phyloP scores from a whole-genome alignment of 1,140 invertebrate genomes.

The Heliconius melpomene region DNA sequence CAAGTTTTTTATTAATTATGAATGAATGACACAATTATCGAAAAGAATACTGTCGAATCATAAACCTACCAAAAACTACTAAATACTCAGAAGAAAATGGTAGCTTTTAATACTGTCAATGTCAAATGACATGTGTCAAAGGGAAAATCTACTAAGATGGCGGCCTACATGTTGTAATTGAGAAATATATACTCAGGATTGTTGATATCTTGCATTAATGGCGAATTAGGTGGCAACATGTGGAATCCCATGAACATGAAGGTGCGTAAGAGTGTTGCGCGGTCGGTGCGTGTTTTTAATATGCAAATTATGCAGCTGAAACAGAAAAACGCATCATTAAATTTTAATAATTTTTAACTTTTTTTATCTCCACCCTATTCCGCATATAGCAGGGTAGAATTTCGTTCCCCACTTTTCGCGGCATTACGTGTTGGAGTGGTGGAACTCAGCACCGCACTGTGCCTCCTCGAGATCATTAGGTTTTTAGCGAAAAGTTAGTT shows the following conservation, averaged over 20 bases:
- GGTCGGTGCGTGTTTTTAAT: slow-evolving; percentile 91
- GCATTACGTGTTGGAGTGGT: too few relatives aligned
- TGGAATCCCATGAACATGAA: slow-evolving; percentile 98
- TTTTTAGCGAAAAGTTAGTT: too few relatives aligned
- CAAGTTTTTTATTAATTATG: background rate
- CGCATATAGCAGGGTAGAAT: too few relatives aligned
- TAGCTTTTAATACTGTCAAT: slow-evolving; percentile 13
- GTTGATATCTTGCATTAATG: slow-evolving; percentile 84
- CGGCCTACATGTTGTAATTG: slow-evolving; percentile 89
- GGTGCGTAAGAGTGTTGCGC: slow-evolving; percentile 92
- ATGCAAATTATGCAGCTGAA: slow-evolving; percentile 86
- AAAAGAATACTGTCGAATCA: slow-evolving; percentile 14
- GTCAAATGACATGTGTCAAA: background rate
- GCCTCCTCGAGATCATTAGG: too few relatives aligned
- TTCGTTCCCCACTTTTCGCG: too few relatives aligned
- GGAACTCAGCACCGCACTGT: too few relatives aligned
- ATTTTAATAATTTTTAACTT: background rate
- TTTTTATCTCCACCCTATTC: too few relatives aligned
- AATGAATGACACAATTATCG: background rate
- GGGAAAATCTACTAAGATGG: slow-evolving; percentile 15
- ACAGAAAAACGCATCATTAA: slow-evolving; percentile 12
- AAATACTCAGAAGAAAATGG: slow-evolving; percentile 14
- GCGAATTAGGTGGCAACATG: slow-evolving; percentile 90
- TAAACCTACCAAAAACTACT: slow-evolving; percentile 13
- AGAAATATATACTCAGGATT: slow-evolving; percentile 88